A percentile compares a stretch with the other conserved stretches of the same genome.
Evolutionary conservation across 53 echinoderm and acorn worm species (phyloP).

Genomic region (Echinometra lucunter): DNA sequence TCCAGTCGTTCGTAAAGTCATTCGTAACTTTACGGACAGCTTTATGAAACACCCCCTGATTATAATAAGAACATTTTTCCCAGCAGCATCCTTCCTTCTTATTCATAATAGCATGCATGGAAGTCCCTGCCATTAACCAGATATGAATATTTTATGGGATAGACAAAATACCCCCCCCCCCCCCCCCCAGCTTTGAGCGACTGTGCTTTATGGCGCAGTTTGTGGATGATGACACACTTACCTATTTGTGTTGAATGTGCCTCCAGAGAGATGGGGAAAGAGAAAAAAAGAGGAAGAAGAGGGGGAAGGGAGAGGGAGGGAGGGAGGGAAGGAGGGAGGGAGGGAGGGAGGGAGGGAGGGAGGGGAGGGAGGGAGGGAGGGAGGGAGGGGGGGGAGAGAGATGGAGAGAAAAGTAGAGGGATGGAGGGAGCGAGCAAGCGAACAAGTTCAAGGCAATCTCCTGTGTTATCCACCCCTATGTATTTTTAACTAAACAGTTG

Average conservation of each 20-base stretch:
- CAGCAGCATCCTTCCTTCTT: not conserved
- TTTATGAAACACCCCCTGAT: too few species aligned
- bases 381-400: not conserved
- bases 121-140: too few species aligned
- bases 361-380: not conserved
- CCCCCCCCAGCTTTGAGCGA: not conserved
- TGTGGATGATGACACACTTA: not conserved
- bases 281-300: not conserved
- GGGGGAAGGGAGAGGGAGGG: not conserved
- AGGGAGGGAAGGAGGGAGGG: not conserved
- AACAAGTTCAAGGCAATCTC: too few species aligned
- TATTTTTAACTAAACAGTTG: too few species aligned
- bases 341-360: not conserved
- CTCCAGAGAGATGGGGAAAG: not conserved
- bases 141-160: not conserved
- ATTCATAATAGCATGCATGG: not conserved
- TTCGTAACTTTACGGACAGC: too few species aligned
- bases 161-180: not conserved
- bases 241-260: not conserved
- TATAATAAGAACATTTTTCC: not conserved
- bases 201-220: not conserved
- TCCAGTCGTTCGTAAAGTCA: too few species aligned
- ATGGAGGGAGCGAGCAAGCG: too few species aligned
- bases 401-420: too few species aligned
- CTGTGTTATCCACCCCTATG: too few species aligned